phyloP scores from a whole-genome alignment of 2,113 vertebrate species.

The Odontesthes bonariensis region DNA sequence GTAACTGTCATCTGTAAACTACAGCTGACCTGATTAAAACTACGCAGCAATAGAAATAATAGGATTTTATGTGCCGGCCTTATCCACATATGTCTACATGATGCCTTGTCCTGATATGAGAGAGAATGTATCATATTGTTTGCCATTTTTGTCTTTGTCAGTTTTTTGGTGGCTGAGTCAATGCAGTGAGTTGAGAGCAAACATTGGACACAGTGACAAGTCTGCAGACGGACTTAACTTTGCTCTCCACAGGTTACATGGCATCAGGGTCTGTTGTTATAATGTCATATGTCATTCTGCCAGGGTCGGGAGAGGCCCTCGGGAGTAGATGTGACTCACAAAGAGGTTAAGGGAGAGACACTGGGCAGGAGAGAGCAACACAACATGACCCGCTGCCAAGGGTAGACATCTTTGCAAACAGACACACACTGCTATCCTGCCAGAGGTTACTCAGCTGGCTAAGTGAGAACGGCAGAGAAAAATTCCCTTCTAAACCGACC shows the following conservation, averaged over 20 bases:
- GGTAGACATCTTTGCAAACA: constrained; percentile 14
- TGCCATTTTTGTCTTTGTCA: neutral
- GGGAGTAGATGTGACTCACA: constrained; percentile 45
- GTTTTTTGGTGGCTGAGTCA: neutral
- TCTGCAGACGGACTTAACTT: constrained; percentile 6
- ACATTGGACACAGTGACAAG: constrained; percentile 8
- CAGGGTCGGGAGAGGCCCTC: constrained; percentile 35
- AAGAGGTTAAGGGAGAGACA: constrained; percentile 38
- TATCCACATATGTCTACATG: no score
- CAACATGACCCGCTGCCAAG: constrained; percentile 26
- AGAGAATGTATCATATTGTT: neutral
- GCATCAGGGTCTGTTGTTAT: constrained; percentile 33
- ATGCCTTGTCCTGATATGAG: neutral
- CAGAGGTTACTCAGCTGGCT: constrained; percentile 44
- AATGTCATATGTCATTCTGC: constrained; percentile 40
- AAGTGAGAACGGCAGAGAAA: neutral
- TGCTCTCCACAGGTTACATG: constrained; percentile 13
- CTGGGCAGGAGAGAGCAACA: constrained; percentile 26
- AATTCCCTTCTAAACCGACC: constrained; percentile 14
- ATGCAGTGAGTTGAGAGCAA: constrained; percentile 18
- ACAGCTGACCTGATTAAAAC: neutral
- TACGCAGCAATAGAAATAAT: neutral
- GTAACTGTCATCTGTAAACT: neutral
- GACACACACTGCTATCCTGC: constrained; percentile 21
- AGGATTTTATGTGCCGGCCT: neutral